A percentile compares a stretch with the other conserved stretches of the same genome.
These are phyloP conservation scores for Orussus abietinus DNA, from an alignment of 1,140 invertebrate genomes.

Conservation along the genomic window DNA sequence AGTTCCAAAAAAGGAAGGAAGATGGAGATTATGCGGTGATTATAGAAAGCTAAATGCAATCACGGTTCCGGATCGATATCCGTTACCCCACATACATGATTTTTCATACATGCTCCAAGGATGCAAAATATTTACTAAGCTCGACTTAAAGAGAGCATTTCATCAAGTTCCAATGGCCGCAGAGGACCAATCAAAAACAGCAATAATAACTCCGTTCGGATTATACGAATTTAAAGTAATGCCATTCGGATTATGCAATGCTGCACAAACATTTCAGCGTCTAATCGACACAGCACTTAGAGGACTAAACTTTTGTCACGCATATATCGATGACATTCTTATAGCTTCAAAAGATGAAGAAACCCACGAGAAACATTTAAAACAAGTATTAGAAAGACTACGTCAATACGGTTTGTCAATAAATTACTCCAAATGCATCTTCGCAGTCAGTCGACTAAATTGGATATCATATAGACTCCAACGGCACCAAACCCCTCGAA, in stretches of 20 bases:
- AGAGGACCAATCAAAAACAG: too few species aligned
- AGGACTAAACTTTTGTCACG: constrained; percentile 10
- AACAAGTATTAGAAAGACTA: constrained; percentile 11
- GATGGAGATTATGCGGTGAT: constrained; percentile 48
- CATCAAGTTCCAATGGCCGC: constrained; percentile 23
- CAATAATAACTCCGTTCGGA: constrained; percentile 39
- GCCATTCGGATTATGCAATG: constrained; percentile 5
- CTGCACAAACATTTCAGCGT: too few species aligned
- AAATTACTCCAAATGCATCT: constrained; percentile 20
- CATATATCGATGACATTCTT: too few species aligned
- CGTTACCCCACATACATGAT: constrained; percentile 28
- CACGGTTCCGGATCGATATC: constrained; percentile 33
- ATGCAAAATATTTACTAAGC: constrained; percentile 34
- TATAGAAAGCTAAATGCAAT: constrained; percentile 45
- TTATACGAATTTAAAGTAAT: constrained; percentile 6
- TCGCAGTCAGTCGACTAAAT: constrained; percentile 15
- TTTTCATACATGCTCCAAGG: constrained; percentile 34
- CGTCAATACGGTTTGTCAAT: constrained; percentile 12
- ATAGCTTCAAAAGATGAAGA: too few species aligned
- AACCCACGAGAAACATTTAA: too few species aligned
- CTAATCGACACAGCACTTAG: constrained; percentile 4
- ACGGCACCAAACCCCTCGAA: constrained; percentile 4
- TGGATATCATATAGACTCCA: constrained; percentile 8
- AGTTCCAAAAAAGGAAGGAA: constrained; percentile 45
- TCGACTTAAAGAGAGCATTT: too few species aligned